Evolutionary conservation across 2,797 vertebrate species (phyloP).

Genomic region (Leptatherina wallacei): DNA sequence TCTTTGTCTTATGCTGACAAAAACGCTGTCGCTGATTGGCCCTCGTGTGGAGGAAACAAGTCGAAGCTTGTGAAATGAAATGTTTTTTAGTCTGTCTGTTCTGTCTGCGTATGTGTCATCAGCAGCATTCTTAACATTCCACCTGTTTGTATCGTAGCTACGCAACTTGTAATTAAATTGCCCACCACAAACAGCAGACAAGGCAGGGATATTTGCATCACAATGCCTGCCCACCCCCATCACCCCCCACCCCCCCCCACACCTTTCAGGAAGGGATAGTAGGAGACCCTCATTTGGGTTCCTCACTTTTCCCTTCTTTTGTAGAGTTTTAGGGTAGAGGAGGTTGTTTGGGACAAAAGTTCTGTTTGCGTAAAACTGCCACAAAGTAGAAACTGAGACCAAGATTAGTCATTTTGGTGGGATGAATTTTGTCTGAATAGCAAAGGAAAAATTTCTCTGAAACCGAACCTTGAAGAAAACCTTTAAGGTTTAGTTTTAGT

Average conservation of each 20-base stretch:
- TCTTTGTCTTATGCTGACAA: slow-evolving; percentile 49
- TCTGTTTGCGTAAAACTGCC: slow-evolving; percentile 36
- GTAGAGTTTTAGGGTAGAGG: slow-evolving; percentile 45
- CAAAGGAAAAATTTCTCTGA: slow-evolving; percentile 1
- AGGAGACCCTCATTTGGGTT: slow-evolving; percentile 48
- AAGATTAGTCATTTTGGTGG: slow-evolving; percentile 4
- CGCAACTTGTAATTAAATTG: slow-evolving; percentile 88
- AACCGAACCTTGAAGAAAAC: slow-evolving; percentile 14
- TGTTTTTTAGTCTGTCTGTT: slow-evolving; percentile 70
- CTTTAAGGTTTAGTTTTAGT: slow-evolving; percentile 31
- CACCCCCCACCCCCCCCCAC: slow-evolving; percentile 22
- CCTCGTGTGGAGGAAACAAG: slow-evolving; percentile 72
- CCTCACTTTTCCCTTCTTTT: slow-evolving; percentile 55
- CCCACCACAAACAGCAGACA: slow-evolving; percentile 85
- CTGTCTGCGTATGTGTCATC: slow-evolving; percentile 63
- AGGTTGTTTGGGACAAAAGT: slow-evolving; percentile 56
- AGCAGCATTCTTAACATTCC: slow-evolving; percentile 87
- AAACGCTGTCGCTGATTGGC: slow-evolving; percentile 61
- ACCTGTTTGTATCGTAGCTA: slow-evolving; percentile 85
- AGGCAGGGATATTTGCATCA: slow-evolving; percentile 86
- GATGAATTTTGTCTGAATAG: slow-evolving; percentile 6
- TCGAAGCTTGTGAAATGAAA: slow-evolving; percentile 82
- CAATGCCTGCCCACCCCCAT: slow-evolving; percentile 76
- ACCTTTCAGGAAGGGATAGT: slow-evolving; percentile 72
- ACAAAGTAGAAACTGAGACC: slow-evolving; percentile 35